These are phyloP conservation scores for Steatornis caripensis DNA, from an alignment of 2,113 vertebrate species.

Conservation along the genomic window DNA sequence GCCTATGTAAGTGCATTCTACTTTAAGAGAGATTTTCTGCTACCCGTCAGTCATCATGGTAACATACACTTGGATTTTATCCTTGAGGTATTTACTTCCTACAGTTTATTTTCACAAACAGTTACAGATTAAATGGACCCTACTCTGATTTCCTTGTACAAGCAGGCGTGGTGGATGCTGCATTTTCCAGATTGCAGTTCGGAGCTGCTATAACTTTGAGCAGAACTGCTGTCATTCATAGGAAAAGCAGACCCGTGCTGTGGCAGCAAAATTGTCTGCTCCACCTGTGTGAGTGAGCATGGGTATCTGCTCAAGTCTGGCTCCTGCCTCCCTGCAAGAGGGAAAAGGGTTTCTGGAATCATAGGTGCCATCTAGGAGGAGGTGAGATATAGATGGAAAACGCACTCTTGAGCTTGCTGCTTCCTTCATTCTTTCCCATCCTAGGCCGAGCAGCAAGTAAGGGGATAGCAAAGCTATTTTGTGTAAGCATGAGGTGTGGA, in stretches of 20 bases:
- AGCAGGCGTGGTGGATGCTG: no score
- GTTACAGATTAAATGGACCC: not conserved
- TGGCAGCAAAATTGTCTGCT: not conserved
- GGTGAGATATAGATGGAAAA: not conserved
- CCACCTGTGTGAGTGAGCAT: rapidly evolving
- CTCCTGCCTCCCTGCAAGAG: not conserved
- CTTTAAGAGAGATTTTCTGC: not conserved
- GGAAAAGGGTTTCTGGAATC: not conserved
- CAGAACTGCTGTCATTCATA: no score
- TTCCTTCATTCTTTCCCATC: not conserved
- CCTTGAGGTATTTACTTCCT: not conserved
- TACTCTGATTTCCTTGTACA: not conserved
- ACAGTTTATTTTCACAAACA: not conserved
- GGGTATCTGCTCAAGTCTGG: not conserved
- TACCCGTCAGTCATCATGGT: not conserved
- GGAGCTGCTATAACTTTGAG: not conserved
- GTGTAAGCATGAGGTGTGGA: not conserved
- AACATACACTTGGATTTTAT: not conserved
- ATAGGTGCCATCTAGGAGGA: not conserved
- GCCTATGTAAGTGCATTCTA: not conserved
- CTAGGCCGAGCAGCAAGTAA: not conserved
- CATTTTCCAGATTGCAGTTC: not conserved
- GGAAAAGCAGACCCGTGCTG: not conserved
- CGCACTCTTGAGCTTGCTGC: rapidly evolving
- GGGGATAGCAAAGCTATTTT: not conserved